Evolutionary conservation across 64 coral and sea anemone species (phyloP).

Genomic region (Stichodactyla helianthus): DNA sequence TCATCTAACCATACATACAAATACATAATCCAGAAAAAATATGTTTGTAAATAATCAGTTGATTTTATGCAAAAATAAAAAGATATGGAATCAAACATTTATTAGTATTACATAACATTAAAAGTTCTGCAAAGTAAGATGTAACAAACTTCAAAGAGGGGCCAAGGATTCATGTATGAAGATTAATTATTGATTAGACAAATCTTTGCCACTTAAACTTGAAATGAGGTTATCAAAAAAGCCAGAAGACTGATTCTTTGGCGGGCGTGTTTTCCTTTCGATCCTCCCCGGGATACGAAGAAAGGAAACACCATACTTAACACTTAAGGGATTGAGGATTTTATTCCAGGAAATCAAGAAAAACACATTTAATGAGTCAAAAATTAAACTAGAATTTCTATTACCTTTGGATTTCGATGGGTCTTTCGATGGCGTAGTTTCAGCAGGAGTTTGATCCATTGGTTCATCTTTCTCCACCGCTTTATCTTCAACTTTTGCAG

Average conservation of each 20-base stretch:
- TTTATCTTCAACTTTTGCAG: conserved; percentile 28
- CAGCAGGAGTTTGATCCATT: conserved; percentile 35
- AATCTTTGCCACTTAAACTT: neutral
- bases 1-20: no score
- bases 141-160: neutral
- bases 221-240: neutral
- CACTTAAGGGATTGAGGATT: neutral
- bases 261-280: neutral
- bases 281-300: neutral
- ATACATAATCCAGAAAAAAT: no score
- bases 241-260: neutral
- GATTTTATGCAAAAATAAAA: no score
- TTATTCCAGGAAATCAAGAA: neutral
- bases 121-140: neutral
- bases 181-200: neutral
- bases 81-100: no score
- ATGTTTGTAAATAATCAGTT: no score
- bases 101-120: neutral
- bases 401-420: neutral
- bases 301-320: neutral
- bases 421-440: neutral
- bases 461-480: conserved; percentile 14
- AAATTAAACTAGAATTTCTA: neutral
- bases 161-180: neutral
- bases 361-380: neutral